Evolutionary conservation across 37 sponge, comb jelly and placozoan genomes (phyloP), one percentile per base, ranked within the genome.

Genomic region (Diacarnus erythraeanus): DNA sequence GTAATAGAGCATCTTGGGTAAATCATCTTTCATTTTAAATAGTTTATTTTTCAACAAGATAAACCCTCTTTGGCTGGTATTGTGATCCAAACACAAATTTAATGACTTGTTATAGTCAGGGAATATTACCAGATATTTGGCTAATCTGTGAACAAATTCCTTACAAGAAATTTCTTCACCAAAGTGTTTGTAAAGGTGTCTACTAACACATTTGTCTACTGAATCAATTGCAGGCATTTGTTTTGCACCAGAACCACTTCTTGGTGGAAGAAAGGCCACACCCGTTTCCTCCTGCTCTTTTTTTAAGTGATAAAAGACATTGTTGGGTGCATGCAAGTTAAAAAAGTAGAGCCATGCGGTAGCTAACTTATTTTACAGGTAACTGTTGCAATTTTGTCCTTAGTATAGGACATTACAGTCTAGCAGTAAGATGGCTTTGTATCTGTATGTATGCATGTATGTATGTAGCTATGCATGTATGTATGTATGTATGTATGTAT

Each of bases 51-150:
- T n/a, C n/a, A n/a, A n/a, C n/a, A n/a, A n/a, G n/a, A n/a, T n/a
- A n/a, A n/a, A n/a, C n/a, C n/a, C n/a, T n/a, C n/a, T n/a, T n/a
- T n/a, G n/a, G n/a, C n/a, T n/a, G n/a, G n/a, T n/a, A n/a, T n/a
- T n/a, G n/a, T n/a, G n/a, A n/a, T n/a, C n/a, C n/a, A n/a, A n/a
- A n/a, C n/a, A n/a, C n/a, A n/a, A n/a, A n/a, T n/a, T n/a, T n/a
- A n/a, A n/a, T n/a, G n/a, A n/a, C n/a, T n/a, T n/a, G n/a, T 47
- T 47, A 47, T 60, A 60, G 61, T 60, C 9, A 60, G 61, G 61
- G 61, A 60, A 60, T 60, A 60, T 60, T 20, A 60, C 22, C 21
- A 60, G 61, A 60, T 26, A 60, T 20, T 60, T 60, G 61, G 61
- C 27, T 5, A 60, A 60, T 60, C 61, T 60, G 61, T 18, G 51